Conservation (phyloP, 1,140 invertebrate species). For the Drosophila tropicalis region DNA sequence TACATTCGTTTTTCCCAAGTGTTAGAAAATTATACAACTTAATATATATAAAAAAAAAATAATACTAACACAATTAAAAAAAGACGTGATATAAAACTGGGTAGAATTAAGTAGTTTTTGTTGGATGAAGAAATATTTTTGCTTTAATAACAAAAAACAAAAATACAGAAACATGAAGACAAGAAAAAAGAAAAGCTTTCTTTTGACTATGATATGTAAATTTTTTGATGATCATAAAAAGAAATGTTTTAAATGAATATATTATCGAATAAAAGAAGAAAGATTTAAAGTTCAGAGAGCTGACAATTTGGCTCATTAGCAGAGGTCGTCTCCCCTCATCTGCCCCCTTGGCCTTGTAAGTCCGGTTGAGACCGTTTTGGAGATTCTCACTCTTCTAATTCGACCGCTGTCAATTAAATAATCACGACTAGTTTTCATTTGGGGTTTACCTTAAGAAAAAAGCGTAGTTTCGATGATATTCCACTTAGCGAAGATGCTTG, state of each 20-base stretch:
- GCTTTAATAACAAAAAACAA: conserved; percentile 2
- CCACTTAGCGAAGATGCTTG: conserved; percentile 50
- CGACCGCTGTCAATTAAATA: conserved; percentile 23
- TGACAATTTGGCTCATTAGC: conserved; percentile 72
- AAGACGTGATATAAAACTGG: too few species aligned
- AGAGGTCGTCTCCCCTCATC: conserved; percentile 11
- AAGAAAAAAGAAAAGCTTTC: conserved; percentile 42
- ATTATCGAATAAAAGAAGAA: conserved; percentile 45
- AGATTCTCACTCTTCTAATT: conserved; percentile 17
- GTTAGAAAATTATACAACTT: too few species aligned
- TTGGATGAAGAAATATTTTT: not conserved
- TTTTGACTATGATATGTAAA: conserved; percentile 69
- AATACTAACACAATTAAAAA: too few species aligned
- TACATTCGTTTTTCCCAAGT: too few species aligned
- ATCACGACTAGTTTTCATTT: conserved; percentile 39
- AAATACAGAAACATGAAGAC: conserved; percentile 29
- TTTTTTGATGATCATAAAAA: conserved; percentile 40
- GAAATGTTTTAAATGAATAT: conserved; percentile 72
- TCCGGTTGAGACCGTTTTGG: conserved; percentile 6
- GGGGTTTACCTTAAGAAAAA: conserved; percentile 38
- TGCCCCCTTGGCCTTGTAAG: not conserved
- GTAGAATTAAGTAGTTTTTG: not conserved
- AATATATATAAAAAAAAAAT: too few species aligned
- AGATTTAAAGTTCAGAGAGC: conserved; percentile 52
- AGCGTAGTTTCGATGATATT: conserved; percentile 34